These are phyloP conservation scores for Argyra leucocephala DNA, from an alignment of 2,888 invertebrate genomes.

Conservation along the genomic window DNA sequence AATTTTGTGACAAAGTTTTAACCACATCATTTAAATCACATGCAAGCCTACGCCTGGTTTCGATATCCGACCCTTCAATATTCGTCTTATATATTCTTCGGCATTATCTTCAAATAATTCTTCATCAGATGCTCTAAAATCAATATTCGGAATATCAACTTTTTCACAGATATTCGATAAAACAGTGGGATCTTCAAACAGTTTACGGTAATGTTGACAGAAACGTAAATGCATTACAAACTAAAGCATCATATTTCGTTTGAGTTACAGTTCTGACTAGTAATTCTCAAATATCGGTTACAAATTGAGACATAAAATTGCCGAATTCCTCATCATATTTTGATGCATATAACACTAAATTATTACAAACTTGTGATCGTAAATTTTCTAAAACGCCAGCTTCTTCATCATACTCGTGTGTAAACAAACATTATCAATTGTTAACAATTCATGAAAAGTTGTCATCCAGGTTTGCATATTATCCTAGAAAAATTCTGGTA, in stretches of 20 bases:
- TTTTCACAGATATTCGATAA: slow-evolving; percentile 90
- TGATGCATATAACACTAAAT: slow-evolving; percentile 86
- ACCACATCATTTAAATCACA: slow-evolving; percentile 98
- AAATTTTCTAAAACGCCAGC: slow-evolving; percentile 83
- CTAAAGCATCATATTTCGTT: slow-evolving; percentile 83
- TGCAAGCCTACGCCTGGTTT: slow-evolving; percentile 89
- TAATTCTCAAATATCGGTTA: slow-evolving; percentile 89
- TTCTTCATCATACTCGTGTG: slow-evolving; percentile 72
- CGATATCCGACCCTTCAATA: slow-evolving; percentile 96
- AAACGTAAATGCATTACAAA: slow-evolving; percentile 92
- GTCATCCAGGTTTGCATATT: slow-evolving; percentile 95
- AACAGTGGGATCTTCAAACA: slow-evolving; percentile 82
- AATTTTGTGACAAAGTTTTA: slow-evolving; percentile 76
- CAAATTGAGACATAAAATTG: slow-evolving; percentile 79
- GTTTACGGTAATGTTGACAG: slow-evolving; percentile 76
- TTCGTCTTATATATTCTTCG: slow-evolving; percentile 90
- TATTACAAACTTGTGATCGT: slow-evolving; percentile 93
- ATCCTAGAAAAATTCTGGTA: slow-evolving; percentile 98
- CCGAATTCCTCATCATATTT: slow-evolving; percentile 97
- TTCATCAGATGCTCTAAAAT: slow-evolving; percentile 88
- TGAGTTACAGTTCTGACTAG: slow-evolving; percentile 75
- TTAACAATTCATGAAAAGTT: slow-evolving; percentile 73
- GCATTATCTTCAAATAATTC: slow-evolving; percentile 97
- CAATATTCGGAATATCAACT: slow-evolving; percentile 97
- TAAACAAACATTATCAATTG: slow-evolving; percentile 64